Percentiles rank a stretch among this genome's conserved stretches.
These are phyloP conservation scores for Drosophila mojavensis DNA, from an alignment of 1,140 invertebrate species.

Conservation along the genomic window DNA sequence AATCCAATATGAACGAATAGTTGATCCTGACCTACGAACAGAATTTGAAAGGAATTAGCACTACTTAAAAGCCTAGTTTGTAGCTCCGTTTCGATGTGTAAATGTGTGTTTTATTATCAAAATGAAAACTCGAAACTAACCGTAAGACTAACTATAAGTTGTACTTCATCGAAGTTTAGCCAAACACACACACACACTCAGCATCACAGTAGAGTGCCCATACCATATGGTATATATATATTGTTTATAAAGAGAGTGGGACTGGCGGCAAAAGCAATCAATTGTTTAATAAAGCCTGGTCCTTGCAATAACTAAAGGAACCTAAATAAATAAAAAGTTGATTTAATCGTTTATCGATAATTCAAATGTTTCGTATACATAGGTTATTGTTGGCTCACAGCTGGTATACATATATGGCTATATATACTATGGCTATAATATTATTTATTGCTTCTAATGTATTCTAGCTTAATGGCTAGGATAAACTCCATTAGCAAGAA, in stretches of 20 bases:
- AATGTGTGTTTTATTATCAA: constrained; percentile 24
- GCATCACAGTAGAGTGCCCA: constrained; percentile 21
- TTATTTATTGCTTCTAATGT: too few species aligned
- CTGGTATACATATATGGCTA: not conserved
- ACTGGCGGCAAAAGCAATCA: constrained; percentile 60
- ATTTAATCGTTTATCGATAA: constrained; percentile 1
- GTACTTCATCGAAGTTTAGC: constrained; percentile 42
- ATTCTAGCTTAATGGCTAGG: too few species aligned
- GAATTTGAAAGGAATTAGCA: constrained; percentile 30
- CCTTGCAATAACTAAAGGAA: constrained; percentile 54
- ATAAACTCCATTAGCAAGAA: too few species aligned
- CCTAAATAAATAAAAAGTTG: constrained; percentile 1
- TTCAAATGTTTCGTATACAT: not conserved
- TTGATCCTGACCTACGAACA: constrained; percentile 29
- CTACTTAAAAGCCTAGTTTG: constrained; percentile 22
- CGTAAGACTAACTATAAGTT: constrained; percentile 74
- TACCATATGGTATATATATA: constrained; percentile 18
- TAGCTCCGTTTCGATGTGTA: constrained; percentile 36
- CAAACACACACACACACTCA: constrained; percentile 25
- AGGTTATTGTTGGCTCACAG: not conserved
- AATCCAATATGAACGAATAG: constrained; percentile 30
- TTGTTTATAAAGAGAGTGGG: constrained; percentile 27
- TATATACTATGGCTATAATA: too few species aligned
- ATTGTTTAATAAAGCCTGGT: constrained; percentile 66
- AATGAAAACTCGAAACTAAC: constrained; percentile 57